Conservation (phyloP, 2,797 vertebrate genomes). For the Thamnophis elegans region DNA sequence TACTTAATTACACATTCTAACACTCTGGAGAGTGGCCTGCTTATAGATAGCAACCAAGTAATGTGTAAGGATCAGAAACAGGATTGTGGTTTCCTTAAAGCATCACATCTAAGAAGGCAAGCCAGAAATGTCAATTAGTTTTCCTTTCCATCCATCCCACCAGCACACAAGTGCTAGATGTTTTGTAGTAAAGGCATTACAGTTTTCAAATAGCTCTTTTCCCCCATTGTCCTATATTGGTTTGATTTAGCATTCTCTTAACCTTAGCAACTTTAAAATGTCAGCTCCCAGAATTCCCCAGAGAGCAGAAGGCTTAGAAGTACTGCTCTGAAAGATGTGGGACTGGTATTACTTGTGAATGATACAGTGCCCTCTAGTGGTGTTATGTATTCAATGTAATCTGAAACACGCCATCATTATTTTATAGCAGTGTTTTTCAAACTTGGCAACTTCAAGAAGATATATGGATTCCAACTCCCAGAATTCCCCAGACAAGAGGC, state of each 20-base stretch:
- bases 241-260: not conserved
- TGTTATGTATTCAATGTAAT: not conserved
- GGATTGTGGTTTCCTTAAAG: not conserved
- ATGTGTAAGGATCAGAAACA: not conserved
- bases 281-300: not conserved
- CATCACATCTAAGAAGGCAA: not conserved
- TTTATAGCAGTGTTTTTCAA: not conserved
- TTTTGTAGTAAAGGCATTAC: not conserved
- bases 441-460: not conserved
- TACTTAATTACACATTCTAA: not conserved
- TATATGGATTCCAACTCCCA: not conserved
- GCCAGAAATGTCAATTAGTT: not conserved
- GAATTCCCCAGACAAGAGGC: not conserved
- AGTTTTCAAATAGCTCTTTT: not conserved
- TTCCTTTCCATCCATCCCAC: not conserved
- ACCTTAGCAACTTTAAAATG: not conserved
- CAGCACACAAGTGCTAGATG: not conserved
- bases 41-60: not conserved
- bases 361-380: conserved; percentile 11
- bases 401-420: not conserved
- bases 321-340: not conserved
- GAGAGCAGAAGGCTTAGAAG: not conserved
- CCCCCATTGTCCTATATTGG: not conserved
- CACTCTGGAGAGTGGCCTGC: not conserved
- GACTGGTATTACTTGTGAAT: not conserved